A percentile compares a stretch with the other conserved stretches of the same genome.
phyloP scores from a whole-genome alignment of 1,140 invertebrate species.

The Andricus grossulariae region DNA sequence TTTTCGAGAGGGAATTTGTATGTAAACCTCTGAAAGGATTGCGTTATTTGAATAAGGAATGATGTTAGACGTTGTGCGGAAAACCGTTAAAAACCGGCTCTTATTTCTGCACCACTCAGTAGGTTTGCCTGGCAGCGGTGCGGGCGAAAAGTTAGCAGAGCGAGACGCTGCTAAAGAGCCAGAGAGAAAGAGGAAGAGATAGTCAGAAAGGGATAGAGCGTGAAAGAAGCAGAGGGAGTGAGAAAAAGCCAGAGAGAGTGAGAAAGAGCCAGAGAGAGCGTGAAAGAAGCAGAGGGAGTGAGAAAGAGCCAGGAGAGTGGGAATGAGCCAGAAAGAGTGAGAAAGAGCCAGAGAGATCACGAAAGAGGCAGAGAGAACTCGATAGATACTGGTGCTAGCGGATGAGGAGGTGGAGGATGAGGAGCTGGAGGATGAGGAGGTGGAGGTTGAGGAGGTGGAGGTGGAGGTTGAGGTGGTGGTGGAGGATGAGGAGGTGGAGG shows the following conservation, averaged over 20 bases:
- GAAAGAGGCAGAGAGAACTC: conserved; percentile 1
- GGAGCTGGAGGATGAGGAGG: neutral
- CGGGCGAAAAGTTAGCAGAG: conserved; percentile 27
- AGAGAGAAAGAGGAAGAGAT: conserved; percentile 29
- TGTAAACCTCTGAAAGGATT: too few species aligned
- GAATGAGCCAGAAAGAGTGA: conserved; percentile 33
- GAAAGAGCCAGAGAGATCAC: conserved; percentile 26
- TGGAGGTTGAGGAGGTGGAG: conserved; percentile 28
- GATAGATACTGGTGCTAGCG: conserved; percentile 29
- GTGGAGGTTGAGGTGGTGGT: conserved; percentile 4
- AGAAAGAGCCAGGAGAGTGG: conserved; percentile 12
- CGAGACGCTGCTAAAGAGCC: conserved; percentile 17
- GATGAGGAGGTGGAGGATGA: conserved; percentile 33
- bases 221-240: conserved; percentile 32
- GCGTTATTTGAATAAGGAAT: neutral
- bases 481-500: neutral
- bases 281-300: conserved; percentile 32
- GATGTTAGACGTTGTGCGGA: neutral
- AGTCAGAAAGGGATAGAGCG: conserved; percentile 32
- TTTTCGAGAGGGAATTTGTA: too few species aligned
- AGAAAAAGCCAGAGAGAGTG: conserved; percentile 30
- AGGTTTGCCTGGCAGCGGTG: conserved; percentile 8
- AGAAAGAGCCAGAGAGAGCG: conserved; percentile 25
- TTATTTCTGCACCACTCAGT: conserved; percentile 26
- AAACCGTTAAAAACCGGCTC: conserved; percentile 5